phyloP scores from a whole-genome alignment of 2,797 vertebrate species.

The Eulemur albifrons region DNA sequence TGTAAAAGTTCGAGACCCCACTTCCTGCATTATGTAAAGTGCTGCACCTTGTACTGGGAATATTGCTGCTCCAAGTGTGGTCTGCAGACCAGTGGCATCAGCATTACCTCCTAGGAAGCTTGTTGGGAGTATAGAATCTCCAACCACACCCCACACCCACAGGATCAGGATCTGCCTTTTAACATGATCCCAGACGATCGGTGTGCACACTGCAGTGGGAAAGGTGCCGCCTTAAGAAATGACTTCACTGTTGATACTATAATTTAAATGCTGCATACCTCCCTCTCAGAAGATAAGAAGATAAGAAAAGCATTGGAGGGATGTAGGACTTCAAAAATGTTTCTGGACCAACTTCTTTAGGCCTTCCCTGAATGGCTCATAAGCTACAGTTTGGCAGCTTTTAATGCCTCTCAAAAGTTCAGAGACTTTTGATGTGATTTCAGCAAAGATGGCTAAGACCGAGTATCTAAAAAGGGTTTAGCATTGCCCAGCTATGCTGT shows the following conservation, averaged over 20 bases:
- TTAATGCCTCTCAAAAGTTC: background rate
- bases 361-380: background rate
- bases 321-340: background rate
- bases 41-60: background rate
- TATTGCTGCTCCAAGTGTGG: no score
- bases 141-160: background rate
- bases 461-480: background rate
- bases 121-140: background rate
- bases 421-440: background rate
- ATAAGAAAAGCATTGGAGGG: background rate
- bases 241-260: background rate
- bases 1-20: background rate
- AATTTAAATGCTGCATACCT: background rate
- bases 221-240: background rate
- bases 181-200: background rate
- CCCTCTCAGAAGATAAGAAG: background rate
- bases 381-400: background rate
- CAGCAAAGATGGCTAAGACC: background rate
- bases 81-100: background rate
- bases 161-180: background rate
- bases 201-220: background rate
- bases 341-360: background rate
- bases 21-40: background rate
- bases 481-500: background rate
- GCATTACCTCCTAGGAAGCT: background rate